Evolutionary conservation across 64 coral and sea anemone genomes (phyloP), one percentile per base, ranked within the genome.

Genomic region (Platygyra sinensis): DNA sequence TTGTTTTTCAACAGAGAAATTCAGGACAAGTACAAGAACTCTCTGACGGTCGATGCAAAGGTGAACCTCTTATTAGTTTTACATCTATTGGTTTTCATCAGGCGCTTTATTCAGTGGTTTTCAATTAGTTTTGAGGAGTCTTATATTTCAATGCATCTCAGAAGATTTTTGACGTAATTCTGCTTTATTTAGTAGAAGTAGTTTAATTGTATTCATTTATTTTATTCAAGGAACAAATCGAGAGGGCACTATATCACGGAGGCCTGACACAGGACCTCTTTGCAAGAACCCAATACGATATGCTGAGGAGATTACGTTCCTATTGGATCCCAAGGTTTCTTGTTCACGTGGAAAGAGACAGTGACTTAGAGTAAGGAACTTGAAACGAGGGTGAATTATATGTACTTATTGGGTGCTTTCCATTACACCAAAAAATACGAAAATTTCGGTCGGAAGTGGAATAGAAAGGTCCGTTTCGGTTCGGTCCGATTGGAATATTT

Each of bases 311-410:
- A 59, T 62, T 99, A 67, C 76, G 97, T 18, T 96, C 97, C 8
- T 99, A 99, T 22, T 99, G 97, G 97, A 92, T 96, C 30, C 97
- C 97, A 52, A 93, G 97, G 62, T 99, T 99, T 60, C 84, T 99
- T 7, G 94, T 99, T 73, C 97, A 99, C 51, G 72, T 95, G 77
- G 97, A 99, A 62, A 93, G 91, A 77, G 91, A 87, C 30, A 86
- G 88, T 24, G 88, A 96, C 36, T 91, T 90, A 54, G 88, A 85
- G 97, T 99, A 78, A 95, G 86, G 90, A 32, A 90, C 28, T 18
- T 42, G 0, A 61, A 30, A 29, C 30, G 31, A 57, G 54, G 15
- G 1, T 2, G 2, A 9, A 13, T 13, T 57, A 57, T 2, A 16
- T 57, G 10, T 57, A 57, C 3, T 46, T 8, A 46, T 8, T 46